A percentile compares a stretch with the other conserved stretches of the same genome.
Evolutionary conservation across 2,888 invertebrate species (phyloP).

Genomic region (Bellardia pandia): DNA sequence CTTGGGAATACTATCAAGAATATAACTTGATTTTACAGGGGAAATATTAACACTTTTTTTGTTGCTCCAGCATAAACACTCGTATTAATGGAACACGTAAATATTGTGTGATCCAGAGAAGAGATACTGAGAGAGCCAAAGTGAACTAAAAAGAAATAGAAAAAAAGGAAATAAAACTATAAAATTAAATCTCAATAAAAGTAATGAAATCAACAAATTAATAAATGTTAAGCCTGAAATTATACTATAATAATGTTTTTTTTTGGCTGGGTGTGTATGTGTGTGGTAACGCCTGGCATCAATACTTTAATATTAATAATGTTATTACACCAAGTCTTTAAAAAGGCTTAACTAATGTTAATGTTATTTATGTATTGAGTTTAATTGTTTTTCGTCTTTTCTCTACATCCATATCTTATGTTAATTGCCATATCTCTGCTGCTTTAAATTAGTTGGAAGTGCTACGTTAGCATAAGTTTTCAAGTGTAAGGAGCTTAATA

Average conservation of each 20-base stretch:
- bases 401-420: background rate
- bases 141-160: background rate
- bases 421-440: background rate
- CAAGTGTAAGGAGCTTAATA: constrained; percentile 10
- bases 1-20: constrained; percentile 41
- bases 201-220: constrained; percentile 42
- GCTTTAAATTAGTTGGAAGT: background rate
- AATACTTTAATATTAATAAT: background rate
- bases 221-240: constrained; percentile 39
- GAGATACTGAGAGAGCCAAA: background rate
- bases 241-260: constrained; percentile 14
- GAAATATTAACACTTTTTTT: constrained; percentile 62
- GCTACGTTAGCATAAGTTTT: background rate
- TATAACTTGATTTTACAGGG: constrained; percentile 59
- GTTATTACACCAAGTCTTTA: background rate
- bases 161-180: constrained; percentile 54
- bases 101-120: background rate
- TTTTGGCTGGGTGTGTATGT: too few relatives aligned
- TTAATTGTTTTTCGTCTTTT: background rate
- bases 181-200: constrained; percentile 67
- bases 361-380: background rate
- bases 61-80: background rate
- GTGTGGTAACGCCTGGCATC: background rate
- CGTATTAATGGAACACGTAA: constrained; percentile 47
- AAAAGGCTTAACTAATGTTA: background rate